These are phyloP conservation scores for Ianthella basta DNA, from an alignment of 37 sponge, comb jelly and placozoan species.

Conservation along the genomic window DNA sequence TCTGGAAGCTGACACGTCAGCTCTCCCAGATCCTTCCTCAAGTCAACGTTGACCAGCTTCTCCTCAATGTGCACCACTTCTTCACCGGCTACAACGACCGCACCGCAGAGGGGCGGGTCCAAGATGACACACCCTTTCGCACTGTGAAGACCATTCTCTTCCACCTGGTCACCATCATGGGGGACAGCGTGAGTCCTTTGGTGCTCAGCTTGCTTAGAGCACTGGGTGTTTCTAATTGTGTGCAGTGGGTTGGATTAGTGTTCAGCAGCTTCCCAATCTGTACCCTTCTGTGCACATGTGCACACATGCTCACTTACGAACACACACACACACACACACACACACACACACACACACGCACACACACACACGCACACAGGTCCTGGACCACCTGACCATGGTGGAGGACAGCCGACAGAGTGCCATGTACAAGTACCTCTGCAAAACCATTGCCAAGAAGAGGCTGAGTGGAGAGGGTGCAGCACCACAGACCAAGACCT, in stretches of 20 bases:
- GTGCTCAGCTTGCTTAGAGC: too few relatives aligned
- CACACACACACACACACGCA: too few relatives aligned
- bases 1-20: conserved; percentile 79
- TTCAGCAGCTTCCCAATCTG: too few relatives aligned
- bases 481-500: background rate
- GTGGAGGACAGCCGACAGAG: conserved; percentile 40
- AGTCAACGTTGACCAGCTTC: conserved; percentile 68
- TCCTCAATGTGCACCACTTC: conserved; percentile 68
- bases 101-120: conserved; percentile 7
- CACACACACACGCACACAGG: too few relatives aligned
- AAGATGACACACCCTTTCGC: conserved; percentile 69
- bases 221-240: too few relatives aligned
- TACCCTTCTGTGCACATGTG: too few relatives aligned
- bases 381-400: conserved; percentile 55
- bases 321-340: too few relatives aligned
- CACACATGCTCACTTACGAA: too few relatives aligned
- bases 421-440: conserved; percentile 28
- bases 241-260: too few relatives aligned
- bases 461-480: conserved; percentile 31
- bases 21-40: too few relatives aligned
- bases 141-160: conserved; percentile 90
- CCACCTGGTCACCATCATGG: conserved; percentile 61
- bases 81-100: conserved; percentile 42
- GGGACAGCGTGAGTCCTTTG: conserved; percentile 55
- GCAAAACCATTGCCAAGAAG: conserved; percentile 55